Evolutionary conservation across 2,797 vertebrate genomes (phyloP).

Genomic region (Notolabrus celidotus): DNA sequence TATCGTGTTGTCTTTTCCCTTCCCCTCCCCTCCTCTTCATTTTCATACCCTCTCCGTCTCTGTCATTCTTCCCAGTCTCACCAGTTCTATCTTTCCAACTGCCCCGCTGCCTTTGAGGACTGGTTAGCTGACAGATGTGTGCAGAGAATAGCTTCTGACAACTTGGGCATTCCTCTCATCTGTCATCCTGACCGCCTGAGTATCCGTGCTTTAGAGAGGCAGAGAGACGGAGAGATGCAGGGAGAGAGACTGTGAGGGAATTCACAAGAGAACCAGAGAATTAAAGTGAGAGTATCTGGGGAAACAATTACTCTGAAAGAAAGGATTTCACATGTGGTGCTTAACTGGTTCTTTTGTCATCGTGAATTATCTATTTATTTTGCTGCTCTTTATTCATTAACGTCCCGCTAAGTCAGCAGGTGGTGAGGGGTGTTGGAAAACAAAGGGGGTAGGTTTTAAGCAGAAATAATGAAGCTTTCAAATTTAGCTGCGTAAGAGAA

Average conservation of each 20-base stretch:
- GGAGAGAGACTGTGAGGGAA: constrained; percentile 15
- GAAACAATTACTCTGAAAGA: constrained; percentile 54
- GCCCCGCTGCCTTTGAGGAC: constrained; percentile 57
- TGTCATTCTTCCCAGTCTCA: constrained; percentile 43
- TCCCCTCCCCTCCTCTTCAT: constrained; percentile 18
- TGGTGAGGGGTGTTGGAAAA: neutral
- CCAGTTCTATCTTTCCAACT: constrained; percentile 40
- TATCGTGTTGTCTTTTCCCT: constrained; percentile 21
- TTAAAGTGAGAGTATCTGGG: constrained; percentile 21
- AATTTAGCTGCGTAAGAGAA: too few relatives aligned
- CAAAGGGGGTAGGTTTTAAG: neutral
- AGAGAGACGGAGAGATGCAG: constrained; percentile 18
- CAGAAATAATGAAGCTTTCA: too few relatives aligned
- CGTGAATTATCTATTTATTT: constrained; percentile 37
- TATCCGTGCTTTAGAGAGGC: constrained; percentile 34
- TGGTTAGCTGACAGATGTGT: constrained; percentile 71
- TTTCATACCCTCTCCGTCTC: constrained; percentile 47
- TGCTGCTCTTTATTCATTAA: constrained; percentile 8
- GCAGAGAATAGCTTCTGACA: constrained; percentile 72
- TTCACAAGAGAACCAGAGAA: constrained; percentile 23
- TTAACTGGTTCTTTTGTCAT: constrained; percentile 36
- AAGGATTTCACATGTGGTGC: constrained; percentile 24
- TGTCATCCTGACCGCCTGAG: constrained; percentile 58
- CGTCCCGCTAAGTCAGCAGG: constrained; percentile 3
- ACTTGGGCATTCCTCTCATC: constrained; percentile 61